Evolutionary conservation across 2,888 invertebrate species (phyloP), one percentile per base, ranked within the genome.

Genomic region (Spodoptera exigua): DNA sequence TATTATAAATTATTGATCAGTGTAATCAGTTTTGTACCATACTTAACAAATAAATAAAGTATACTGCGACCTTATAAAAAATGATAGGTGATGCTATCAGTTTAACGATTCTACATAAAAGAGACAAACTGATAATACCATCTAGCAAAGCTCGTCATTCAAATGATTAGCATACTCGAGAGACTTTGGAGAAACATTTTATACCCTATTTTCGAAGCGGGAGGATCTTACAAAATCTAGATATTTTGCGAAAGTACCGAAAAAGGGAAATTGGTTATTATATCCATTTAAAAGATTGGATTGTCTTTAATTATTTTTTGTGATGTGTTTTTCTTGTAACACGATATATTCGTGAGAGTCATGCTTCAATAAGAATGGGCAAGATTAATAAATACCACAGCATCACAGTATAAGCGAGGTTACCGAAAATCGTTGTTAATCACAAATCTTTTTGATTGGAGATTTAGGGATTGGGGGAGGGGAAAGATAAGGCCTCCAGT

Each of bases 151-250:
- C 27, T 48, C 10, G 34, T 40, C 55, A 60, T 59, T 61, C 59
- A 70, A 63, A 61, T 70, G 56, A 76, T 74, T 66, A 59, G 58
- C 62, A 66, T 70, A 53, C 53, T 34, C 46, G 54, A 49, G 55
- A 58, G 56, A 43, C 39, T 39, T 46, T 18, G 10, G 13, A 13
- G 10, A 44, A 51, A 58, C 55, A 66, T 57, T 57, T 70, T 59
- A 69, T 62, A 48, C 17, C 10, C 41, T 12, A 36, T 34, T 68
- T 60, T 46, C 65, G 35, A 52, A 57, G 5, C 11, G 11, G 52
- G 45, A 35, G 27, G 12, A 12, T 35, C 17, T 14, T 27, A 57
- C 53, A 52, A 55, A 45, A 41, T 32, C 70, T 60, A 48, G 57
- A 46, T 43, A 39, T 34, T 49, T 43, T 32, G 17, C 17, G 41